A percentile compares a stretch with the other conserved stretches of the same genome.
These are phyloP conservation scores for Pogonus chalceus DNA, from an alignment of 1,140 invertebrate genomes.

Conservation along the genomic window DNA sequence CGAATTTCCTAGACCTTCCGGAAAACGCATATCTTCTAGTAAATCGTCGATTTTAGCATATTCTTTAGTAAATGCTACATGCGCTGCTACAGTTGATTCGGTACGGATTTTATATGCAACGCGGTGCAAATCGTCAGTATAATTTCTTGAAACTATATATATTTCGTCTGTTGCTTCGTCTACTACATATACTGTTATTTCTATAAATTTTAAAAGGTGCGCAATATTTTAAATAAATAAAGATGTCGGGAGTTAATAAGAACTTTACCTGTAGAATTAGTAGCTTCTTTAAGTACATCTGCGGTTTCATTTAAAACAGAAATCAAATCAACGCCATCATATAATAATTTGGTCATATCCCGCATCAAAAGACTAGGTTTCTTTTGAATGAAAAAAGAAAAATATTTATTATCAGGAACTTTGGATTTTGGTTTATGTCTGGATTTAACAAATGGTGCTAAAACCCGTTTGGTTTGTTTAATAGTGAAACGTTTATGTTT, in stretches of 20 bases:
- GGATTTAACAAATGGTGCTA: slow-evolving; percentile 41
- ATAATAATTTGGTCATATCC: slow-evolving; percentile 34
- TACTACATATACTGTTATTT: slow-evolving; percentile 41
- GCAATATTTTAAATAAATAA: slow-evolving; percentile 3
- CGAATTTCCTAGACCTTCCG: slow-evolving; percentile 37
- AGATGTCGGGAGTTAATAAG: not conserved
- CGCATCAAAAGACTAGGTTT: slow-evolving; percentile 29
- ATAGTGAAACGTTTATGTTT: not conserved
- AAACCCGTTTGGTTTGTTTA: slow-evolving; percentile 39
- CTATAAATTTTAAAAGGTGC: slow-evolving; percentile 25
- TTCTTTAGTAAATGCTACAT: slow-evolving; percentile 42
- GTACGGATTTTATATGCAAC: slow-evolving; percentile 41
- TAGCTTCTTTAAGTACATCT: slow-evolving; percentile 40
- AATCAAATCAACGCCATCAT: slow-evolving; percentile 41
- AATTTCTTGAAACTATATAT: slow-evolving; percentile 35
- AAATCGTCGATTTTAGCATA: slow-evolving; percentile 40
- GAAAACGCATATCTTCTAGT: slow-evolving; percentile 38
- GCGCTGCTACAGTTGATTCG: slow-evolving; percentile 39
- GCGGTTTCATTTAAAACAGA: slow-evolving; percentile 42
- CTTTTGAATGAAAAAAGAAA: slow-evolving; percentile 28
- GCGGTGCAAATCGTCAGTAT: slow-evolving; percentile 35
- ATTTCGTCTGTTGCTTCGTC: slow-evolving; percentile 40
- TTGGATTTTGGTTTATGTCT: slow-evolving; percentile 13
- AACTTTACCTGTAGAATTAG: slow-evolving; percentile 38
- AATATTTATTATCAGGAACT: slow-evolving; percentile 22